Conservation (phyloP, 2,797 vertebrate genomes). For the Pseudochromis fuscus region DNA sequence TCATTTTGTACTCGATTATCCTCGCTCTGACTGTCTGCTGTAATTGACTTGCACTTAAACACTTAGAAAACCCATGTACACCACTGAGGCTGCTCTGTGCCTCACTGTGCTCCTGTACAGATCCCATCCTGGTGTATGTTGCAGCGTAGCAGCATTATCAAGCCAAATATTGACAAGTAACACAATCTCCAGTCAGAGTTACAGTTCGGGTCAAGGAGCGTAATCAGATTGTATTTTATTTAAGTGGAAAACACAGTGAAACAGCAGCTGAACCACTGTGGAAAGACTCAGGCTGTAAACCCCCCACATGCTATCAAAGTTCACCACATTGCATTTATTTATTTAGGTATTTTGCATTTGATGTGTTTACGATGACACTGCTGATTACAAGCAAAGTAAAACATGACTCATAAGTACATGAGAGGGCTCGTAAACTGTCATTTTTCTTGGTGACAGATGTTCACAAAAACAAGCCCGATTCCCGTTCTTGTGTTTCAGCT, state of each 20-base stretch:
- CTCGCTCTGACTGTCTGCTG: slow-evolving; percentile 29
- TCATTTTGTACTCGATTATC: slow-evolving; percentile 60
- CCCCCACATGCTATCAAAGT: not conserved
- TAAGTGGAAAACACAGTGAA: not conserved
- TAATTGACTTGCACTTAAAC: slow-evolving; percentile 36
- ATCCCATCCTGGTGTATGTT: slow-evolving; percentile 7
- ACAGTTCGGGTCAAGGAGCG: too few species aligned
- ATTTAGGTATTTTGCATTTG: not conserved
- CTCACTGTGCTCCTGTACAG: not conserved
- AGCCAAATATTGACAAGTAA: too few species aligned
- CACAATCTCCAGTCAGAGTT: too few species aligned
- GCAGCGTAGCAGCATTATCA: slow-evolving; percentile 5
- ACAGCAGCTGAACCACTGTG: not conserved
- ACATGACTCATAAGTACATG: not conserved
- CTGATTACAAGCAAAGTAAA: slow-evolving; percentile 9
- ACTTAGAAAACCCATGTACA: slow-evolving; percentile 14
- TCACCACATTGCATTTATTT: not conserved
- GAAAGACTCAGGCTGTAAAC: slow-evolving; percentile 1
- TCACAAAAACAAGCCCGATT: not conserved
- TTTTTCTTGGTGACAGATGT: slow-evolving; percentile 9
- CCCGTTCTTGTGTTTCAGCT: slow-evolving; percentile 6
- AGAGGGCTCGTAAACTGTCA: slow-evolving; percentile 1
- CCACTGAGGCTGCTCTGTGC: slow-evolving; percentile 4
- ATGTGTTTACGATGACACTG: slow-evolving; percentile 11
- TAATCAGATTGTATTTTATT: not conserved